Evolutionary conservation across 2,888 invertebrate species (phyloP), one percentile per base, ranked within the genome.

Genomic region (Tuberolachnus salignus): DNA sequence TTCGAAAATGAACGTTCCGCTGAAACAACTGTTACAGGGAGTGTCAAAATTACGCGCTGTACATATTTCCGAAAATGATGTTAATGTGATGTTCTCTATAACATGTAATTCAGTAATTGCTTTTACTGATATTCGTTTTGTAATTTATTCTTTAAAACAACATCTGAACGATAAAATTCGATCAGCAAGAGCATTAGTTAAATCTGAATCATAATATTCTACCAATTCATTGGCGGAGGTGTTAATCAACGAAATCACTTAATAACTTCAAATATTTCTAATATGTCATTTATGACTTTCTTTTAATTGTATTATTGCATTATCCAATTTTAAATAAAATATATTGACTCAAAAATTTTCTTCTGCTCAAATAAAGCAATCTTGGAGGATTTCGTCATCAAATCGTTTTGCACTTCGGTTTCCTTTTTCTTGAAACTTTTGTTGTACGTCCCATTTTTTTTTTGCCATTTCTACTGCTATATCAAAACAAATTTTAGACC

Each of bases 1-100:
- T n/a, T n/a, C n/a, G n/a, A n/a, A n/a, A 67, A 49, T 67, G 16
- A 67, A 23, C n/a, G 23, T 49, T 46, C 14, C 23, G 21, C 66
- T 46, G 66, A 21, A n/a, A n/a, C 6, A 44, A n/a, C n/a, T n/a
- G n/a, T n/a, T n/a, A n/a, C n/a, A n/a, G n/a, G n/a, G n/a, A 67
- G 26, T 51, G 66, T 67, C 66, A 66, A 51, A 26, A 51, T 51
- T 53, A 51, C 67, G 51, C 11, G n/a, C 67, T 26, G 51, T 51
- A 67, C 51, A 67, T 67, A 67, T 67, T 53, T 67, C 51, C 51
- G 51, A 67, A 67, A 51, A 67, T 67, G 67, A 51, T 67, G 51
- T n/a, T 34, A 67, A 67, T 53, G 26, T 67, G n/a, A 34, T 10
- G 26, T 51, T 67, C 51, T 67, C 67, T 51, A 67, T 67, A 26